These are phyloP conservation scores for Dunckerocampus dactyliophorus DNA, from an alignment of 2,113 vertebrate genomes.

Conservation along the genomic window DNA sequence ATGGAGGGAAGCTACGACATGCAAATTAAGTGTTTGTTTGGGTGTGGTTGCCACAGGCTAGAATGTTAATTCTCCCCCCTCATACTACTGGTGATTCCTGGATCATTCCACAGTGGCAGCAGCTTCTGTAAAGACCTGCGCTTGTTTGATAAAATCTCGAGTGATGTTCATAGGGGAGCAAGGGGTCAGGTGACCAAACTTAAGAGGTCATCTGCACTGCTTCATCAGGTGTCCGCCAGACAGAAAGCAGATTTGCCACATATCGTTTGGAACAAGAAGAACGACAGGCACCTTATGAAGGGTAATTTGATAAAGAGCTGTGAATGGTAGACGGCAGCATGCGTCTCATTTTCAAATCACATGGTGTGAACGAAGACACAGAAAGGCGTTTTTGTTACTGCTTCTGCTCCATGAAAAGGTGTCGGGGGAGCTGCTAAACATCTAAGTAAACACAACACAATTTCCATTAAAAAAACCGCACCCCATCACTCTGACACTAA, in stretches of 20 bases:
- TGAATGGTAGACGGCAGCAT: constrained; percentile 40
- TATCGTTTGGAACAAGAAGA: neutral
- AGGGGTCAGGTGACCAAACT: constrained; percentile 29
- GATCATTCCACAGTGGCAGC: neutral
- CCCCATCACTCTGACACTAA: constrained; percentile 1
- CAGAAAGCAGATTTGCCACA: constrained; percentile 16
- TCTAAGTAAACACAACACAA: neutral
- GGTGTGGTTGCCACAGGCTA: constrained; percentile 13
- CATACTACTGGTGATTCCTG: neutral
- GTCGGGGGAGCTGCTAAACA: constrained; percentile 17
- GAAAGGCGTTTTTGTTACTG: constrained; percentile 31
- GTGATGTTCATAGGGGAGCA: constrained; percentile 7
- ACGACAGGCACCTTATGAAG: constrained; percentile 8
- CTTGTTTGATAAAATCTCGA: neutral
- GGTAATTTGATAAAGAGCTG: constrained; percentile 46
- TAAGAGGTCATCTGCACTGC: constrained; percentile 21
- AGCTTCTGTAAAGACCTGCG: constrained; percentile 20
- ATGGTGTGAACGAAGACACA: constrained; percentile 38
- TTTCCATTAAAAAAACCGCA: neutral
- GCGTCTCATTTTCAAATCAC: constrained; percentile 62
- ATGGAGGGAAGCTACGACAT: neutral
- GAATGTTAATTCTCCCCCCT: constrained; percentile 11
- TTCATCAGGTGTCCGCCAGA: neutral
- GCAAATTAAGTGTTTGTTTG: constrained; percentile 18
- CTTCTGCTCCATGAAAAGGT: constrained; percentile 6